Evolutionary conservation across 1,140 invertebrate genomes (phyloP).

Genomic region (Heliconius congener): DNA sequence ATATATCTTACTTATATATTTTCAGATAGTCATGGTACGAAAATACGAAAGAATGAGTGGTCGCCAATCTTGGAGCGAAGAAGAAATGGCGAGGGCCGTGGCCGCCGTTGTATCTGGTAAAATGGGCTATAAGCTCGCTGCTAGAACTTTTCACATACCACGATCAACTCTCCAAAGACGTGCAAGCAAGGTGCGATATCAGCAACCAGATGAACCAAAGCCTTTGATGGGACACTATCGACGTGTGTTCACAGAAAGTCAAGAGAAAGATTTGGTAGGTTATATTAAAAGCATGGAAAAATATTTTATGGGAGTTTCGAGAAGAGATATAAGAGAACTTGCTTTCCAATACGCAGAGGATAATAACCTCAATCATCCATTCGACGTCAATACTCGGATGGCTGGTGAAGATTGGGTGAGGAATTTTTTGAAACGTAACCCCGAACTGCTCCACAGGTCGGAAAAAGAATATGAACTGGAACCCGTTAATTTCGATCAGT

Average conservation of each 20-base stretch:
- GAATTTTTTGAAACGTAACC: constrained; percentile 75
- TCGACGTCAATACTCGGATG: constrained; percentile 73
- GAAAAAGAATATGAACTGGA: constrained; percentile 66
- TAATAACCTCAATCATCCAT: constrained; percentile 71
- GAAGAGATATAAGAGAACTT: constrained; percentile 71
- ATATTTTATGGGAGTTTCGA: constrained; percentile 74
- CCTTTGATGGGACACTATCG: constrained; percentile 74
- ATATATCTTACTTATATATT: constrained; percentile 28
- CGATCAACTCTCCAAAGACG: constrained; percentile 73
- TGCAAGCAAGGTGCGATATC: constrained; percentile 73
- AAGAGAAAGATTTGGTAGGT: constrained; percentile 74
- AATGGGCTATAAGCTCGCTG: constrained; percentile 79
- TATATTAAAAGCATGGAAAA: constrained; percentile 78
- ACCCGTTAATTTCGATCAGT: constrained; percentile 76
- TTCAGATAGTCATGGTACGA: constrained; percentile 75
- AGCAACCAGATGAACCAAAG: constrained; percentile 70
- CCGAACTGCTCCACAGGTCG: constrained; percentile 66
- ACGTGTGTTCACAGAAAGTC: constrained; percentile 72
- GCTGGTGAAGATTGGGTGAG: constrained; percentile 77
- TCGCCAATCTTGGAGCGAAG: constrained; percentile 77
- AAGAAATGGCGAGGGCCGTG: constrained; percentile 77
- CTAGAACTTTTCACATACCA: constrained; percentile 74
- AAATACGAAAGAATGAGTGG: constrained; percentile 80
- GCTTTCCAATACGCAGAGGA: constrained; percentile 77
- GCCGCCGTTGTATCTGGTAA: constrained; percentile 77